These are phyloP conservation scores for Dolichomitus sp. DNA, from an alignment of 2,888 invertebrate genomes.

Conservation along the genomic window DNA sequence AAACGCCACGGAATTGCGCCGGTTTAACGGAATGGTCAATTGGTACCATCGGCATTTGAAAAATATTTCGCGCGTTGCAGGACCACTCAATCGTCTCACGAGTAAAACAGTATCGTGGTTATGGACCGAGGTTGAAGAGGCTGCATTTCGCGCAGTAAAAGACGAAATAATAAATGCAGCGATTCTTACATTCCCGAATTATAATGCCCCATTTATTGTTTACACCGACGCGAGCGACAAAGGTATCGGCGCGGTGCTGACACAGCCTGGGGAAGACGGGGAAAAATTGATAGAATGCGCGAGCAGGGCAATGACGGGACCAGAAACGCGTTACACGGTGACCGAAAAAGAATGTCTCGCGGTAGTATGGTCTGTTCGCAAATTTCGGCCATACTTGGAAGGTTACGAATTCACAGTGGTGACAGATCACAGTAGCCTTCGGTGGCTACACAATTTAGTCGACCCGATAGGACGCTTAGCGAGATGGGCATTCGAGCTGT, in stretches of 20 bases:
- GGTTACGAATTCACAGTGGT: background rate
- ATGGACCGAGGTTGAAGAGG: conserved; percentile 30
- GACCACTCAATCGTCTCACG: conserved; percentile 29
- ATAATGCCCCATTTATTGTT: conserved; percentile 45
- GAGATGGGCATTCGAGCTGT: background rate
- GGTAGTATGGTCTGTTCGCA: conserved; percentile 49
- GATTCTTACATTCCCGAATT: conserved; percentile 46
- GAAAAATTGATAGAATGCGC: conserved; percentile 53
- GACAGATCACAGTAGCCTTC: background rate
- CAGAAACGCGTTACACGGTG: too few species aligned
- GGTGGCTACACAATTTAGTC: background rate
- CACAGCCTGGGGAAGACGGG: conserved; percentile 31
- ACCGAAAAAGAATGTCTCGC: too few species aligned
- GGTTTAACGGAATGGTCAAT: conserved; percentile 46
- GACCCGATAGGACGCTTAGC: background rate
- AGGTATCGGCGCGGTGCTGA: conserved; percentile 54
- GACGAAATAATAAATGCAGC: conserved; percentile 22
- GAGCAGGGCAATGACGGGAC: conserved; percentile 25
- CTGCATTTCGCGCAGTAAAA: conserved; percentile 25
- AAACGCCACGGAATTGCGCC: conserved; percentile 53
- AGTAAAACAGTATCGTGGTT: conserved; percentile 37
- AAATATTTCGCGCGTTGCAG: conserved; percentile 3
- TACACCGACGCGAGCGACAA: conserved; percentile 60
- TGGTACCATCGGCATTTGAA: conserved; percentile 35
- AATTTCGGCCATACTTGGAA: background rate